Conservation (phyloP, 2,888 invertebrate species). For the Leptinotarsa juncta region DNA sequence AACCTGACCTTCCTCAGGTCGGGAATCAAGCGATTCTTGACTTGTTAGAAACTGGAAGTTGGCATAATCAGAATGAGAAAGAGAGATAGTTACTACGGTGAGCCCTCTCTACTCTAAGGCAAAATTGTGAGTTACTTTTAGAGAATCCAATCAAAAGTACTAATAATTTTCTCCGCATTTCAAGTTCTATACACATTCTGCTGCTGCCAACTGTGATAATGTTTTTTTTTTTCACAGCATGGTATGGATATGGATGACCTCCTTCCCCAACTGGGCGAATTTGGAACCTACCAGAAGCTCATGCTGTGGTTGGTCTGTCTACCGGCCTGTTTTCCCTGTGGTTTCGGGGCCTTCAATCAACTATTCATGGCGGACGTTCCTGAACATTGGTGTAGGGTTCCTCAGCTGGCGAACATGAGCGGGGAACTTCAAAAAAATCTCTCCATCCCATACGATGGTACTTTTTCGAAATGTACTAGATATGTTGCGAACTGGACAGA, state of each 20-base stretch:
- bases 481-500: constrained; percentile 81
- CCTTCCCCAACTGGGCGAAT: constrained; percentile 87
- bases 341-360: constrained; percentile 93
- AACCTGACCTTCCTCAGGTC: too few relatives aligned
- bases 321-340: constrained; percentile 90
- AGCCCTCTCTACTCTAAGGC: too few relatives aligned
- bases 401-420: constrained; percentile 73
- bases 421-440: constrained; percentile 72
- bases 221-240: constrained; percentile 39
- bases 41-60: too few relatives aligned
- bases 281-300: constrained; percentile 88
- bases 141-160: too few relatives aligned
- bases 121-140: too few relatives aligned
- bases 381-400: constrained; percentile 86
- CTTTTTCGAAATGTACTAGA: constrained; percentile 75
- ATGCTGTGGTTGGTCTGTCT: constrained; percentile 88
- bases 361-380: constrained; percentile 92
- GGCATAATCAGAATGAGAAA: too few relatives aligned
- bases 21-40: too few relatives aligned
- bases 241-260: constrained; percentile 86
- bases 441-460: constrained; percentile 72
- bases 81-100: too few relatives aligned
- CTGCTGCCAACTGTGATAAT: not conserved
- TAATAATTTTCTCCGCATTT: not conserved
- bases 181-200: not conserved